These are phyloP conservation scores for Apis cerana DNA, from an alignment of 1,140 invertebrate species.

Conservation along the genomic window DNA sequence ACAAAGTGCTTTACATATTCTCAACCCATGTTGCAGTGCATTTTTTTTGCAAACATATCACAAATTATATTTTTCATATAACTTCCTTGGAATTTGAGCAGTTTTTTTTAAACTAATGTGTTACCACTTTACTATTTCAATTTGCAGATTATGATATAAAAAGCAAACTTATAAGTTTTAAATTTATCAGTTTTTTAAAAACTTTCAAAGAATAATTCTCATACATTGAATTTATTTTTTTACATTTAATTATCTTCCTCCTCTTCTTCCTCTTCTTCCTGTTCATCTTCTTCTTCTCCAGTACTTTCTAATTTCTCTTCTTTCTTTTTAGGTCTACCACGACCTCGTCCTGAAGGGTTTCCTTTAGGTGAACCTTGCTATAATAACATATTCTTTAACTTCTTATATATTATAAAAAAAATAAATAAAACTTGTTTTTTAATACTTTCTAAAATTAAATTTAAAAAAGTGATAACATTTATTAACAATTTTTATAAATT, in stretches of 20 bases:
- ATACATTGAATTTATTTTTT: conserved; percentile 50
- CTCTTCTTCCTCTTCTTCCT: conserved; percentile 80
- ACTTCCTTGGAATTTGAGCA: conserved; percentile 33
- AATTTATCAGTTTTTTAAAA: conserved; percentile 51
- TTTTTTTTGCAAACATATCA: conserved; percentile 4
- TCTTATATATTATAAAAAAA: neutral
- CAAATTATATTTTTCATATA: conserved; percentile 29
- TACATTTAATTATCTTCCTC: conserved; percentile 74
- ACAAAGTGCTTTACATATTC: conserved; percentile 44
- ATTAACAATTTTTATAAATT: neutral
- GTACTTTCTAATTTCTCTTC: conserved; percentile 81
- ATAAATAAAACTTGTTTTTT: neutral
- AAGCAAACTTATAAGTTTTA: conserved; percentile 49
- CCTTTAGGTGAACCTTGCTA: conserved; percentile 72
- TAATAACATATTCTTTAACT: conserved; percentile 34
- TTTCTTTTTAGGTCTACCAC: conserved; percentile 80
- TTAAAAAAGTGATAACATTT: neutral
- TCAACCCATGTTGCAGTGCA: conserved; percentile 43
- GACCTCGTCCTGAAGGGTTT: conserved; percentile 73
- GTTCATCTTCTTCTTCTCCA: conserved; percentile 80
- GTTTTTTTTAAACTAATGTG: conserved; percentile 22
- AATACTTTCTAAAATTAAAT: no score
- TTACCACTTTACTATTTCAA: conserved; percentile 21
- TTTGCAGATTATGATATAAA: conserved; percentile 44
- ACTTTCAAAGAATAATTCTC: conserved; percentile 56